Evolutionary conservation across 2,113 vertebrate genomes (phyloP).

Genomic region (Variabilichromis moorii): DNA sequence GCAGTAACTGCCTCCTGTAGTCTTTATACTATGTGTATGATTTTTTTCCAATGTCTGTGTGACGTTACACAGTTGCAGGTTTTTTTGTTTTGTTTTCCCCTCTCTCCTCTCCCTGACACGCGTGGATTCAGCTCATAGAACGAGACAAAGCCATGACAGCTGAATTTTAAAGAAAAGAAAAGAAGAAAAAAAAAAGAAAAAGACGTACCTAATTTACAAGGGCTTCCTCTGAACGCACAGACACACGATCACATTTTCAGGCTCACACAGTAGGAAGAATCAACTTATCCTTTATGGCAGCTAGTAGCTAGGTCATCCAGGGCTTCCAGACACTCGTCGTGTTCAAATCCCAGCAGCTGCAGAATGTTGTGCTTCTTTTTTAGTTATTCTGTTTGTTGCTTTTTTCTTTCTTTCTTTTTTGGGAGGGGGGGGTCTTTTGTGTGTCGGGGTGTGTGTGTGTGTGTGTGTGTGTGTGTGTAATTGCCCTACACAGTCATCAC

Average conservation of each 20-base stretch:
- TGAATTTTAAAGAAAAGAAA: neutral
- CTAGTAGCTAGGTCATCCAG: constrained; percentile 77
- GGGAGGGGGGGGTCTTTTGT: neutral
- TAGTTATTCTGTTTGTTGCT: neutral
- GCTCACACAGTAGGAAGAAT: constrained; percentile 54
- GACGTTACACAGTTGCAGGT: neutral
- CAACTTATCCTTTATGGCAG: constrained; percentile 68
- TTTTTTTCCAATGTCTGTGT: neutral
- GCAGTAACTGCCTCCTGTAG: constrained; percentile 49
- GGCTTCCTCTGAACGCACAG: constrained; percentile 71
- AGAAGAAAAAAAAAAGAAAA: neutral
- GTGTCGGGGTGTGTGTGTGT: neutral
- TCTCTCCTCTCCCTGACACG: neutral
- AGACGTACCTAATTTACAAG: constrained; percentile 54
- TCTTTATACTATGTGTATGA: constrained; percentile 35
- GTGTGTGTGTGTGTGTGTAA: neutral
- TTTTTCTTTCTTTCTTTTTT: neutral
- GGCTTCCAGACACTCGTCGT: constrained; percentile 71
- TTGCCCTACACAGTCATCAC: neutral
- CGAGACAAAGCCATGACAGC: constrained; percentile 64
- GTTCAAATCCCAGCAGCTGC: constrained; percentile 68
- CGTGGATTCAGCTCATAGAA: constrained; percentile 44
- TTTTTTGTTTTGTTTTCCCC: neutral
- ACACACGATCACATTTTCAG: constrained; percentile 50
- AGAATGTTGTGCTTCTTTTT: constrained; percentile 50